A percentile compares a stretch with the other conserved stretches of the same genome.
phyloP scores from a whole-genome alignment of 2,797 vertebrate species.

The Amniataba percoides region DNA sequence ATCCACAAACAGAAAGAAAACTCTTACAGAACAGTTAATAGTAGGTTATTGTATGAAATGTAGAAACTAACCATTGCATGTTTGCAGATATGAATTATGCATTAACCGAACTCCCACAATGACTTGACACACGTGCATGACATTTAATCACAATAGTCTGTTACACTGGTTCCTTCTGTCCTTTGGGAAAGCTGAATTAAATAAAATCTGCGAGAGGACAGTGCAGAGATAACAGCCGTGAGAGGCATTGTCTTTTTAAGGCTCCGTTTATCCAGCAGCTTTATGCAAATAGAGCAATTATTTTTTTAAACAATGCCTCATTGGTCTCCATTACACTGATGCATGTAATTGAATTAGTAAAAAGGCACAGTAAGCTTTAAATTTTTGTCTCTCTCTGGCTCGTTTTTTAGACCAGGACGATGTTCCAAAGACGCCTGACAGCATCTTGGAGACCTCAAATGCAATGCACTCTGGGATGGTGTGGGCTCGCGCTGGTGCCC shows the following conservation, averaged over 20 bases:
- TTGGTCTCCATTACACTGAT: slow-evolving; percentile 23
- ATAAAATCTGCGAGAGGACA: slow-evolving; percentile 13
- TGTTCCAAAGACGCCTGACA: slow-evolving; percentile 3
- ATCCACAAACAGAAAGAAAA: slow-evolving; percentile 2
- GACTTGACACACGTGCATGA: slow-evolving; percentile 8
- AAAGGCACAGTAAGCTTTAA: not conserved
- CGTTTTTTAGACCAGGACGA: slow-evolving; percentile 2
- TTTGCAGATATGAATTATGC: slow-evolving; percentile 27
- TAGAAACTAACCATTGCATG: not conserved
- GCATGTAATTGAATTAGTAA: slow-evolving; percentile 20
- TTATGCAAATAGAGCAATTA: not conserved
- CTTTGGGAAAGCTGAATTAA: slow-evolving; percentile 10
- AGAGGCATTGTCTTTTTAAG: not conserved
- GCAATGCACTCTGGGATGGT: slow-evolving; percentile 10
- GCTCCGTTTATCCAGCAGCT: slow-evolving; percentile 8
- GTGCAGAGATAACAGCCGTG: slow-evolving; percentile 7
- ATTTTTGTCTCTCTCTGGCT: not conserved
- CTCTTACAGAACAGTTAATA: not conserved
- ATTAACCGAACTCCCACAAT: slow-evolving; percentile 26
- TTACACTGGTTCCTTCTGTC: slow-evolving; percentile 5
- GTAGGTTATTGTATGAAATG: not conserved
- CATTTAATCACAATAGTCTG: slow-evolving; percentile 32
- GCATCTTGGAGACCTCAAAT: not conserved
- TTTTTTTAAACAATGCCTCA: slow-evolving; percentile 22
- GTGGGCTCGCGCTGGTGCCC: not conserved